A percentile compares a stretch with the other conserved stretches of the same genome.
These are phyloP conservation scores for Cremastinae sp. DNA, from an alignment of 2,888 invertebrate species.

Conservation along the genomic window DNA sequence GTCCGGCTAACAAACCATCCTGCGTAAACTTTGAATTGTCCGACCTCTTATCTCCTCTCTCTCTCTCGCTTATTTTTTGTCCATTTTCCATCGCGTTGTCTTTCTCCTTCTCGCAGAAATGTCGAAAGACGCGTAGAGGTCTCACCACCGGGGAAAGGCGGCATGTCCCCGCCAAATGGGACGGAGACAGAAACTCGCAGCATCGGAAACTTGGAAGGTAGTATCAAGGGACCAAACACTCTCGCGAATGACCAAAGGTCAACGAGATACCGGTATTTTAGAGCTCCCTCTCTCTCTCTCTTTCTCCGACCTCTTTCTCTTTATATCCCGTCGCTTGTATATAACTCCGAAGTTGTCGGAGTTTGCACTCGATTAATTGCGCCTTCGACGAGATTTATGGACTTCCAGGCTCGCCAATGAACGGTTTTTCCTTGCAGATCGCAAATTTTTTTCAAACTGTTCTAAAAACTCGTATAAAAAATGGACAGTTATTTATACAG, in stretches of 20 bases:
- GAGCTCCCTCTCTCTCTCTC: constrained; percentile 35
- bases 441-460: neutral
- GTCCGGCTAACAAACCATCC: constrained; percentile 56
- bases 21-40: constrained; percentile 49
- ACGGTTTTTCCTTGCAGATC: constrained; percentile 67
- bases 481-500: too few species aligned
- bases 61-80: constrained; percentile 8
- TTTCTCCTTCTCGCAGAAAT: constrained; percentile 13
- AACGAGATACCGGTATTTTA: constrained; percentile 71
- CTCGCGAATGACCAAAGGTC: constrained; percentile 72
- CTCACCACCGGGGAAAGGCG: constrained; percentile 35
- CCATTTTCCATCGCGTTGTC: constrained; percentile 33
- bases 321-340: constrained; percentile 31
- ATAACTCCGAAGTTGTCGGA: constrained; percentile 62
- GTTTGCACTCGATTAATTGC: constrained; percentile 76
- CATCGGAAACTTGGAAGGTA: constrained; percentile 43
- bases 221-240: constrained; percentile 60
- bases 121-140: constrained; percentile 19
- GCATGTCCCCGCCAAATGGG: constrained; percentile 8
- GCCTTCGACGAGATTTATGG: constrained; percentile 74
- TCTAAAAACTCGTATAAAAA: too few species aligned
- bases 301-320: constrained; percentile 44
- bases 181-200: constrained; percentile 21
- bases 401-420: constrained; percentile 63
- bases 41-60: constrained; percentile 1